A percentile compares a stretch with the other conserved stretches of the same genome.
Evolutionary conservation across 2,797 vertebrate species (phyloP).

Genomic region (Synanceia verrucosa): DNA sequence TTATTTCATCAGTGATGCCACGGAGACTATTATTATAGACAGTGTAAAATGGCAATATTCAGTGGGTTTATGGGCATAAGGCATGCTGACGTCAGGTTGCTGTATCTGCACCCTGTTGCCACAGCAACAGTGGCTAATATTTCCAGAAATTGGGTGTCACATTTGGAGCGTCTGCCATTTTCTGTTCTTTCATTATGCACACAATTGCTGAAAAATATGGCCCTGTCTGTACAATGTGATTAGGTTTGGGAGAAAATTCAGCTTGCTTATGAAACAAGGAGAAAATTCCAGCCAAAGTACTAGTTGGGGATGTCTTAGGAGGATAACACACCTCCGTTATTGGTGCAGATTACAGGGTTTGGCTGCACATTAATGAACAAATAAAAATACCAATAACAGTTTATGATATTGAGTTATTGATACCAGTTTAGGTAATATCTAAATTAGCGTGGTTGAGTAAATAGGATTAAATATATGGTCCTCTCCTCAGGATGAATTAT

Average conservation of each 20-base stretch:
- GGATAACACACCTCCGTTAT: slow-evolving; percentile 18
- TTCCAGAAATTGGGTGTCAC: slow-evolving; percentile 84
- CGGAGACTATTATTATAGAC: slow-evolving; percentile 28
- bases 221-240: slow-evolving; percentile 56
- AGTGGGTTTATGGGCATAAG: slow-evolving; percentile 76
- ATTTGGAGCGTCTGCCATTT: slow-evolving; percentile 81
- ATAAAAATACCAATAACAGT: slow-evolving; percentile 8
- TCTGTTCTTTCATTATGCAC: slow-evolving; percentile 74
- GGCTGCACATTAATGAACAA: slow-evolving; percentile 1
- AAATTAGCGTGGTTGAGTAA: slow-evolving; percentile 14
- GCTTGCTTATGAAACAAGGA: slow-evolving; percentile 31
- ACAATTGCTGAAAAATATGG: slow-evolving; percentile 62
- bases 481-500: background rate
- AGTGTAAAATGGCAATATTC: slow-evolving; percentile 61
- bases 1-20: slow-evolving; percentile 5
- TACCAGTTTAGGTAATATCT: slow-evolving; percentile 3
- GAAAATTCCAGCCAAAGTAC: slow-evolving; percentile 18
- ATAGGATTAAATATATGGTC: background rate
- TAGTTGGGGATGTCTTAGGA: background rate
- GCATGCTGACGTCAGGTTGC: slow-evolving; percentile 76
- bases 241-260: slow-evolving; percentile 55
- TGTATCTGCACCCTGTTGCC: slow-evolving; percentile 78
- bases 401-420: background rate
- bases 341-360: slow-evolving; percentile 1
- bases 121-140: slow-evolving; percentile 83